These are phyloP conservation scores for Mythimna ferrago DNA, from an alignment of 2,888 invertebrate species.

Conservation along the genomic window DNA sequence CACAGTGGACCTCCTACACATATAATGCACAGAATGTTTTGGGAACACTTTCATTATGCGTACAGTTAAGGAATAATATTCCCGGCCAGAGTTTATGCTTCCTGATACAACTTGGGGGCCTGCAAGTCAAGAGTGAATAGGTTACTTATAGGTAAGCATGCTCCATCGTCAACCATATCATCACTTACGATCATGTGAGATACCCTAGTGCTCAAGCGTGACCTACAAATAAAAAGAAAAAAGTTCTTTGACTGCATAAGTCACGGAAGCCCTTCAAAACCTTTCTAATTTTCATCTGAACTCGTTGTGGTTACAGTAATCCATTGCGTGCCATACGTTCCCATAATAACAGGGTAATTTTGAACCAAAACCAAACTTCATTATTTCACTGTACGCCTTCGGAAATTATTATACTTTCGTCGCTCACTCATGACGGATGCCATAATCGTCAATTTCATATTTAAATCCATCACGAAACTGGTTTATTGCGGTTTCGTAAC, in stretches of 20 bases:
- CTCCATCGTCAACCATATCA: no score
- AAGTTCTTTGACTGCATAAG: background rate
- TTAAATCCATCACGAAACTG: constrained; percentile 64
- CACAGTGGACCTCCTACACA: no score
- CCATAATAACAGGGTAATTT: constrained; percentile 61
- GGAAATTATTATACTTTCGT: constrained; percentile 72
- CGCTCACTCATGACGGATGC: constrained; percentile 61
- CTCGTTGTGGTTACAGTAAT: constrained; percentile 45
- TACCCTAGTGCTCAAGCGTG: no score
- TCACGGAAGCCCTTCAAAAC: constrained; percentile 29
- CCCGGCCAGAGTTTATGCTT: no score
- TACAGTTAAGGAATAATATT: no score
- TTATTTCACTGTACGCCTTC: constrained; percentile 65
- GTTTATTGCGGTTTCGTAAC: constrained; percentile 60
- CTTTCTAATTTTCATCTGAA: constrained; percentile 49
- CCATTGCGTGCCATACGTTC: constrained; percentile 49
- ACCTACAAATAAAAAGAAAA: no score
- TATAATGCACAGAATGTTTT: no score
- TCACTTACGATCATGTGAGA: no score
- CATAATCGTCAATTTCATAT: constrained; percentile 63
- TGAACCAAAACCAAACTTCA: constrained; percentile 64
- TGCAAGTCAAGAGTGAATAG: no score
- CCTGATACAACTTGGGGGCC: no score
- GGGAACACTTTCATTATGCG: no score
- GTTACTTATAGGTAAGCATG: no score